Base-by-base conservation (phyloP, 2,888 invertebrate species). In the Notocelia uddmanniana region DNA sequence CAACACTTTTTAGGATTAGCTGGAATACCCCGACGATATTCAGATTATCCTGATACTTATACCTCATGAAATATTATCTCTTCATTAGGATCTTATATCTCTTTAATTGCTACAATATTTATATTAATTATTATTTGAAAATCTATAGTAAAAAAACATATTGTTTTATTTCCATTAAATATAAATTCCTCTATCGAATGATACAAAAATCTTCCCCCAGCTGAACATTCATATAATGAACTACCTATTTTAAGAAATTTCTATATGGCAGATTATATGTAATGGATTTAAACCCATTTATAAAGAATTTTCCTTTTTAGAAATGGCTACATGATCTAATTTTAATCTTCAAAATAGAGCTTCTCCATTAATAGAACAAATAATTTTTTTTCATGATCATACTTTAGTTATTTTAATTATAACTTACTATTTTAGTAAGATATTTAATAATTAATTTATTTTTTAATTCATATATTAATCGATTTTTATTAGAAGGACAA, bases 1-100 rank as follows among this genome's bases (percentile, higher is more conserved):
- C 96, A 96, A 94, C 96, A 97, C 90, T 97, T 97, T 80, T 81
- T 89, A 86, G 89, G 89, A 0, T 81, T 89, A 84, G 87, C 89
- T 0, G 88, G 89, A 0, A 96, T 97, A 89, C 97, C 97, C 60
- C 96, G 97, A 69, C 96, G 97, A 74, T 96, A 96, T 68, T 95
- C 96, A 3, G 96, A 96, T 86, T 97, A 96, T 68, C 96, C 96
- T 0, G 96, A 96, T 87, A 90, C 92, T 26, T 96, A 94, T 80
- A 89, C 94, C 75, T 84, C 93, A 68, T 96, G 96, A 96, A 96
- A 96, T 94, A 84, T 95, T 77, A 81, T 96, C 73, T 96, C 96
- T 31, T 95, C 96, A 5, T 90, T 96, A 84, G 96, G 96, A n/a
- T 95, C 95, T 37, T 89, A 95, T 80, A 95, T 96, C 82, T 96